Conservation (phyloP, 1,140 invertebrate genomes). For the Callitettix versicolor region DNA sequence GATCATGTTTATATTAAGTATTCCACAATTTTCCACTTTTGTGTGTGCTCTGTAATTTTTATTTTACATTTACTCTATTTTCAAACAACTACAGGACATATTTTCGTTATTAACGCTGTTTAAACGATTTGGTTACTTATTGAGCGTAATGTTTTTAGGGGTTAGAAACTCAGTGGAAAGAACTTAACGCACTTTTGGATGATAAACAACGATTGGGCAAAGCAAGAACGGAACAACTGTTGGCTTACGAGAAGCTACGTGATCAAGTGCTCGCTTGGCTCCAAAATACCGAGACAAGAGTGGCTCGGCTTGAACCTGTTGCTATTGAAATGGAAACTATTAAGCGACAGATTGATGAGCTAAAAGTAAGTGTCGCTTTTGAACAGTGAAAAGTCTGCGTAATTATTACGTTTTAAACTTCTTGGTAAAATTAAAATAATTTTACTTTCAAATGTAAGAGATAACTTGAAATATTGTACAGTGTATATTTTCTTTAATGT, state of each 20-base stretch:
- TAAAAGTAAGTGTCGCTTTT: slow-evolving; percentile 47
- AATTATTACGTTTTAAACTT: no score
- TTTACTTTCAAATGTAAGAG: no score
- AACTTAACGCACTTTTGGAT: slow-evolving; percentile 64
- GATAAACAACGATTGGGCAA: slow-evolving; percentile 75
- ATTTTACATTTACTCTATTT: no score
- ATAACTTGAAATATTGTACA: no score
- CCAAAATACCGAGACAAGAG: slow-evolving; percentile 59
- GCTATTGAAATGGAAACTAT: slow-evolving; percentile 79
- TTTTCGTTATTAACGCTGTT: no score
- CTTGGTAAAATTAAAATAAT: no score
- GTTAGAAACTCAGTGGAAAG: slow-evolving; percentile 79
- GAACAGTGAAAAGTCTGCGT: no score
- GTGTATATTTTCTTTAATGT: neutral
- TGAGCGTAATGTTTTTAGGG: slow-evolving; percentile 40
- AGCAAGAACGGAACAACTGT: slow-evolving; percentile 68
- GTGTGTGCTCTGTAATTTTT: no score
- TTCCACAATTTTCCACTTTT: no score
- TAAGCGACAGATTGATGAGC: slow-evolving; percentile 71
- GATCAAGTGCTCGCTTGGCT: slow-evolving; percentile 82
- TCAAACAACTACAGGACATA: no score
- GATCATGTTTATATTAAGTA: no score
- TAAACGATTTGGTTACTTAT: neutral
- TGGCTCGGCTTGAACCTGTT: slow-evolving; percentile 63
- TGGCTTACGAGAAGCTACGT: slow-evolving; percentile 72